These are phyloP conservation scores for Perodicticus potto DNA, from an alignment of 2,797 vertebrate species.

Conservation along the genomic window DNA sequence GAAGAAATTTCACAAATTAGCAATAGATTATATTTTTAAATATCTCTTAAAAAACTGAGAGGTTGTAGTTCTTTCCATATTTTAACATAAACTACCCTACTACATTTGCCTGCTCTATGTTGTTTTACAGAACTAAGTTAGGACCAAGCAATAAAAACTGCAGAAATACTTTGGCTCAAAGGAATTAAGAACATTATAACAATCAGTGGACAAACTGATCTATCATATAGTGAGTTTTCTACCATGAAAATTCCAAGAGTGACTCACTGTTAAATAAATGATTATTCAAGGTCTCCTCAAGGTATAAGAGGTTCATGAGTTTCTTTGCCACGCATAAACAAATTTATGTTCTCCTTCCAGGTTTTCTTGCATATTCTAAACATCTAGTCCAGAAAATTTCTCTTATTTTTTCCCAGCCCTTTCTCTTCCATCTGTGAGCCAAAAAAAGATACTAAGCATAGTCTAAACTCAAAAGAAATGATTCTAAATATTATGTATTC, in stretches of 20 bases:
- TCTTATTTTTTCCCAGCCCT: not conserved
- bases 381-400: slow-evolving; percentile 12
- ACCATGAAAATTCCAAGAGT: not conserved
- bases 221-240: not conserved
- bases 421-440: not conserved
- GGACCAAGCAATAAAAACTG: not conserved
- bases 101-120: not conserved
- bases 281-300: not conserved
- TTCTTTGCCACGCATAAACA: not conserved
- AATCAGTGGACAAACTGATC: not conserved
- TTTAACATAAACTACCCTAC: not conserved
- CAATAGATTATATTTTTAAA: not conserved
- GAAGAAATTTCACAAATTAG: not conserved
- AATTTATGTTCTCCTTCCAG: not conserved
- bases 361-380: slow-evolving; percentile 34
- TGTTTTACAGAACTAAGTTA: slow-evolving; percentile 14
- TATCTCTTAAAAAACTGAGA: not conserved
- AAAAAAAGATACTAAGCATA: not conserved
- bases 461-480: not conserved
- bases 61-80: not conserved
- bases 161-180: not conserved
- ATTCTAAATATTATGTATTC: not conserved
- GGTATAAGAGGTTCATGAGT: not conserved
- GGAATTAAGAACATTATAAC: slow-evolving; percentile 26
- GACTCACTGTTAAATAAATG: slow-evolving; percentile 34